Conservation (phyloP, 2,888 invertebrate genomes). For the Pristionchus entomophagus region DNA sequence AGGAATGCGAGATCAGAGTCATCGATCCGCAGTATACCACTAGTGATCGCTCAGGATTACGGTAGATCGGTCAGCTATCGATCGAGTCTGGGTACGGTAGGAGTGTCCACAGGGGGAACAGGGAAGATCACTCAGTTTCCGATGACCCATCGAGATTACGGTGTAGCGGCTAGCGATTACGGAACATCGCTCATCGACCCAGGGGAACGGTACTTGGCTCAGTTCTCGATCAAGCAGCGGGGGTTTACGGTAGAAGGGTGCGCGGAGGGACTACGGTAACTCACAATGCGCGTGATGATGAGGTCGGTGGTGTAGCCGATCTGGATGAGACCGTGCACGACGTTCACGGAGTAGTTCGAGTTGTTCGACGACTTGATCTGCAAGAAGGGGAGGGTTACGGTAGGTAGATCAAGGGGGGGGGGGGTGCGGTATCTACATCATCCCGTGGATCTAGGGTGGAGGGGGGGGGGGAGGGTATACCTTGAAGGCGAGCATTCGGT, state of each 20-base stretch:
- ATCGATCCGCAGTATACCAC: background rate
- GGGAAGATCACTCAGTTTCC: too few relatives aligned
- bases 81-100: background rate
- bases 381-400: background rate
- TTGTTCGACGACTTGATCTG: constrained; percentile 65
- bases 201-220: background rate
- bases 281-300: constrained; percentile 58
- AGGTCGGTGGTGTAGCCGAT: constrained; percentile 57
- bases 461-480: constrained; percentile 39
- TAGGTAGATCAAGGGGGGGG: background rate
- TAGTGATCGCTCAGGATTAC: background rate
- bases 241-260: background rate
- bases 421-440: background rate
- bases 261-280: background rate
- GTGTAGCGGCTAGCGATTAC: too few relatives aligned
- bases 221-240: background rate
- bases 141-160: too few relatives aligned
- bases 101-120: background rate
- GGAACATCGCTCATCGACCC: too few relatives aligned
- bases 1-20: background rate
- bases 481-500: constrained; percentile 63
- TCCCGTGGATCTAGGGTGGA: background rate
- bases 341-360: constrained; percentile 65
- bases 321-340: constrained; percentile 58
- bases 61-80: background rate